Conservation (phyloP, 1,140 invertebrate species). For the Ptiloglossa arizonensis region DNA sequence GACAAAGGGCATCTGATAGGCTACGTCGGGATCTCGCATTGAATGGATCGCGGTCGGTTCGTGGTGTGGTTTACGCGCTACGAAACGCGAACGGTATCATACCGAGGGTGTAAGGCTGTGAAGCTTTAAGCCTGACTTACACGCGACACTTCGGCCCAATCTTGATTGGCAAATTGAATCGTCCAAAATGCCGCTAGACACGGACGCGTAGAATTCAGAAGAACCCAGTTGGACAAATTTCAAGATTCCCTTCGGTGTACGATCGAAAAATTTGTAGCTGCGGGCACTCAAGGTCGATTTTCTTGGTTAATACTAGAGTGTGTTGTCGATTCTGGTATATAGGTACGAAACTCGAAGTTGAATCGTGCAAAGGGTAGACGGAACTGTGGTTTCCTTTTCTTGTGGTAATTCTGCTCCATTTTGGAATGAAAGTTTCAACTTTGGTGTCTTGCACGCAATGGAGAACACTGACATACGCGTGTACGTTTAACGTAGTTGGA, state of each 20-base stretch:
- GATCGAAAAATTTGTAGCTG: too few species aligned
- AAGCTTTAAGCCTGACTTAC: slow-evolving; percentile 59
- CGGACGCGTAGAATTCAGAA: neutral
- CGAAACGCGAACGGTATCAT: slow-evolving; percentile 62
- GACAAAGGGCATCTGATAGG: slow-evolving; percentile 69
- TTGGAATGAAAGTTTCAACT: too few species aligned
- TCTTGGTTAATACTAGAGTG: neutral
- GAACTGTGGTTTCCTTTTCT: too few species aligned
- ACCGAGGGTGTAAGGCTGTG: slow-evolving; percentile 56
- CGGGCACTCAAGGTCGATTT: neutral
- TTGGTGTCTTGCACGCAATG: too few species aligned
- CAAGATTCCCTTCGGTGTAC: too few species aligned
- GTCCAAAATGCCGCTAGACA: neutral
- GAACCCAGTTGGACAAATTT: too few species aligned
- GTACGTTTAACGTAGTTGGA: too few species aligned
- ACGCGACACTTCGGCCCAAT: slow-evolving; percentile 2
- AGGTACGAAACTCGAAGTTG: too few species aligned
- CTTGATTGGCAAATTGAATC: neutral
- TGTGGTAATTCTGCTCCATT: too few species aligned
- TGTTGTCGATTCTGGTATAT: too few species aligned
- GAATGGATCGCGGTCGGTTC: slow-evolving; percentile 62
- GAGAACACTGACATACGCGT: too few species aligned
- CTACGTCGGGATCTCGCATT: slow-evolving; percentile 53
- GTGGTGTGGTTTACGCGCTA: slow-evolving; percentile 64
- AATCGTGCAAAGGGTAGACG: too few species aligned